Conservation (phyloP, 2,113 vertebrate genomes). For the Nestor notabilis region DNA sequence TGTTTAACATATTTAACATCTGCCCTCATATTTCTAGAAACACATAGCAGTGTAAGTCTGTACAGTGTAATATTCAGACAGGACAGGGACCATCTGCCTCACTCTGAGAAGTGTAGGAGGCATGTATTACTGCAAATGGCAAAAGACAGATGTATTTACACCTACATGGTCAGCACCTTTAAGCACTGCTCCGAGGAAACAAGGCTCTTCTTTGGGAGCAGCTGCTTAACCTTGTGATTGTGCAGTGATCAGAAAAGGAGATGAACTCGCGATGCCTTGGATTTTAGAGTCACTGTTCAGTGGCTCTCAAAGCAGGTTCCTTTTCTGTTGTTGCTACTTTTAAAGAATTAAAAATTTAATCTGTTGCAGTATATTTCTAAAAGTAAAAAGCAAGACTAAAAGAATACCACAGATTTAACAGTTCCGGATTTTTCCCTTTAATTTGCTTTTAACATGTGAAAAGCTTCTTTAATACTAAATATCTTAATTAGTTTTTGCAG, state of each 20-base stretch:
- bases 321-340: not conserved
- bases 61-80: constrained; percentile 67
- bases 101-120: constrained; percentile 61
- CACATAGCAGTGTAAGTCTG: constrained; percentile 65
- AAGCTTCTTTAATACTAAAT: not conserved
- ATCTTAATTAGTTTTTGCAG: not conserved
- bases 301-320: not conserved
- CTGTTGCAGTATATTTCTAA: not conserved
- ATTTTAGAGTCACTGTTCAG: not conserved
- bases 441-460: not conserved
- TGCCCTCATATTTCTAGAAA: constrained; percentile 77
- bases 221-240: constrained; percentile 78
- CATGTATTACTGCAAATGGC: constrained; percentile 75
- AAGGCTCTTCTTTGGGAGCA: constrained; percentile 75
- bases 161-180: constrained; percentile 87
- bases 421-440: not conserved
- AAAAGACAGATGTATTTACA: constrained; percentile 91
- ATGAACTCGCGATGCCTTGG: not conserved
- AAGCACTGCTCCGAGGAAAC: constrained; percentile 80
- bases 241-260: constrained; percentile 3
- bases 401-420: rapidly evolving
- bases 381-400: not conserved
- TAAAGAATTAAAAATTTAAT: not conserved
- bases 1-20: constrained; percentile 81
- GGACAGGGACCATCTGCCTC: constrained; percentile 82